Conservation (phyloP, 2,888 invertebrate species). For the Calephelis perditalis region DNA sequence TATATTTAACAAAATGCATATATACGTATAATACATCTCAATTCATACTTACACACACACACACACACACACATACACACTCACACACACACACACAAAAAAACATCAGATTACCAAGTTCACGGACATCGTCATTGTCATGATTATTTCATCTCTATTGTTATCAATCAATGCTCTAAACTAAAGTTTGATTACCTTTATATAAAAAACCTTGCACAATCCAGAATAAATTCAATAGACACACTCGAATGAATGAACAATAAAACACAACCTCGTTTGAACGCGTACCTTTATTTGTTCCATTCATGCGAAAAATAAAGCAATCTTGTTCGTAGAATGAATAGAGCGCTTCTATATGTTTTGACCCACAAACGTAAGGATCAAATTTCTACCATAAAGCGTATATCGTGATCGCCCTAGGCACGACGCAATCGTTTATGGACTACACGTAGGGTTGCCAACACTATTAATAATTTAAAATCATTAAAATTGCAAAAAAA, state of each 20-base stretch:
- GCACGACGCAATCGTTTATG: conserved; percentile 45
- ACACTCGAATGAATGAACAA: conserved; percentile 16
- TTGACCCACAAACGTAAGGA: conserved; percentile 61
- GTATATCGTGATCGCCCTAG: conserved; percentile 45
- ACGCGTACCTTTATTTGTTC: conserved; percentile 22
- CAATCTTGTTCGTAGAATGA: conserved; percentile 23
- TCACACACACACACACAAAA: too few species aligned
- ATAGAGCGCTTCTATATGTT: conserved; percentile 32
- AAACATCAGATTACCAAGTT: neutral
- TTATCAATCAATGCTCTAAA: neutral
- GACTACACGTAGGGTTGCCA: conserved; percentile 23
- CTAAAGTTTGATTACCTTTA: neutral
- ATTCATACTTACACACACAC: too few species aligned
- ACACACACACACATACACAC: too few species aligned
- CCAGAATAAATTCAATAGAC: conserved; percentile 9
- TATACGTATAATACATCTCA: too few species aligned
- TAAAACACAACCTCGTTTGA: conserved; percentile 19
- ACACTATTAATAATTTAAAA: too few species aligned
- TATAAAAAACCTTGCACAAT: conserved; percentile 11
- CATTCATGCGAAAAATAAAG: conserved; percentile 29
- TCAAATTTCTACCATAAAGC: conserved; percentile 55
- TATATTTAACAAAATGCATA: too few species aligned
- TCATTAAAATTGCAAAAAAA: too few species aligned
- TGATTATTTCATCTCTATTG: too few species aligned
- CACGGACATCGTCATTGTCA: neutral